Percentiles rank a stretch among this genome's conserved stretches.
Conservation (phyloP, 1,140 invertebrate species). For the Drosophila ananassae region DNA sequence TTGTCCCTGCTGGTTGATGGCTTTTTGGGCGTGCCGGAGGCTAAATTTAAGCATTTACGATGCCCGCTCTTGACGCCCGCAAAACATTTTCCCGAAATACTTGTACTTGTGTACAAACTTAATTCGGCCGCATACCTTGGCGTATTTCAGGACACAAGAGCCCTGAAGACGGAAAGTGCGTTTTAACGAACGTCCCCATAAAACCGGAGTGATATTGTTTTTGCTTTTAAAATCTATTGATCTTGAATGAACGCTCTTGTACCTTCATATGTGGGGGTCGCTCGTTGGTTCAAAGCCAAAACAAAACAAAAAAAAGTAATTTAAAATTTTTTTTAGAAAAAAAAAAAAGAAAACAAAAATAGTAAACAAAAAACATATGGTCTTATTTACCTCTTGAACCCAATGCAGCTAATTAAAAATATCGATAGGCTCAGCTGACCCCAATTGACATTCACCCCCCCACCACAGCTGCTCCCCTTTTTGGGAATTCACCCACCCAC, state of each 20-base stretch:
- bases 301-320: too few relatives aligned
- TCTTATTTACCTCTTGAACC: too few relatives aligned
- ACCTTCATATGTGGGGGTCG: too few relatives aligned
- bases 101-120: not conserved
- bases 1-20: slow-evolving; percentile 22
- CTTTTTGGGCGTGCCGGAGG: slow-evolving; percentile 35
- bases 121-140: slow-evolving; percentile 4
- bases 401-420: too few relatives aligned
- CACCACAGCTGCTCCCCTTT: too few relatives aligned
- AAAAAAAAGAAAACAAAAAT: too few relatives aligned
- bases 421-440: too few relatives aligned
- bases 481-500: too few relatives aligned
- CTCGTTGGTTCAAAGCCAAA: too few relatives aligned
- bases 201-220: not conserved
- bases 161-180: not conserved
- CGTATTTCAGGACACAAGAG: not conserved
- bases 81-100: not conserved
- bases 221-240: not conserved
- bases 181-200: not conserved
- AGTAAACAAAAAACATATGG: too few relatives aligned
- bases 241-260: not conserved
- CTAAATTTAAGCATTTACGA: slow-evolving; percentile 51
- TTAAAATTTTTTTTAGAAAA: too few relatives aligned
- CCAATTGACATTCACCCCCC: too few relatives aligned
- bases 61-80: slow-evolving; percentile 5